A percentile compares a stretch with the other conserved stretches of the same genome.
Conservation (phyloP, 2,797 vertebrate genomes). For the Decapterus maruadsi region DNA sequence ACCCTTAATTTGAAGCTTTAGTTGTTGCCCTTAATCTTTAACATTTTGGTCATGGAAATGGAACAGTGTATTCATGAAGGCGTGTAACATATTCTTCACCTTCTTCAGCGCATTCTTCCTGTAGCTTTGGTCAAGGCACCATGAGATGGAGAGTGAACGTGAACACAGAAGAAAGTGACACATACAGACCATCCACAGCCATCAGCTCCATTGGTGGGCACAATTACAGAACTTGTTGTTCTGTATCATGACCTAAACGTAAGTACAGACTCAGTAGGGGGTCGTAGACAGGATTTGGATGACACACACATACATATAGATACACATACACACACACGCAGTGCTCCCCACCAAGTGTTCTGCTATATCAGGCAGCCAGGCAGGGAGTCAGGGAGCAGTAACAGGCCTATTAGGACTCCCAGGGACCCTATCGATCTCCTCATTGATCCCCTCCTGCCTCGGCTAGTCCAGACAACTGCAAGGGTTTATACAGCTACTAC, state of each 20-base stretch:
- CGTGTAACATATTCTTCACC: background rate
- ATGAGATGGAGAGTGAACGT: conserved; percentile 19
- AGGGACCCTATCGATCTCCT: conserved; percentile 82
- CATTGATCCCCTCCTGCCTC: conserved; percentile 81
- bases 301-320: conserved; percentile 32
- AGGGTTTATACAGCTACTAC: conserved; percentile 69
- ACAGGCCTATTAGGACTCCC: conserved; percentile 83
- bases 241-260: conserved; percentile 70
- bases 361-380: conserved; percentile 74
- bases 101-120: background rate
- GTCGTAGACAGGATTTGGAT: conserved; percentile 56
- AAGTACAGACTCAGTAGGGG: conserved; percentile 65
- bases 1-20: no score
- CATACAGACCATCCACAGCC: conserved; percentile 29
- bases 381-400: conserved; percentile 81
- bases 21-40: no score
- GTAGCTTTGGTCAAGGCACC: conserved; percentile 6
- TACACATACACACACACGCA: conserved; percentile 10
- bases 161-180: conserved; percentile 28
- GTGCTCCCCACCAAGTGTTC: conserved; percentile 31
- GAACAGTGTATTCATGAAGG: background rate
- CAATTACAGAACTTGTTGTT: conserved; percentile 64
- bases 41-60: background rate
- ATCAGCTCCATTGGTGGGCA: conserved; percentile 47
- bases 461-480: conserved; percentile 69